Conservation (phyloP, 2,888 invertebrate species). For the Slavum lentiscoides region DNA sequence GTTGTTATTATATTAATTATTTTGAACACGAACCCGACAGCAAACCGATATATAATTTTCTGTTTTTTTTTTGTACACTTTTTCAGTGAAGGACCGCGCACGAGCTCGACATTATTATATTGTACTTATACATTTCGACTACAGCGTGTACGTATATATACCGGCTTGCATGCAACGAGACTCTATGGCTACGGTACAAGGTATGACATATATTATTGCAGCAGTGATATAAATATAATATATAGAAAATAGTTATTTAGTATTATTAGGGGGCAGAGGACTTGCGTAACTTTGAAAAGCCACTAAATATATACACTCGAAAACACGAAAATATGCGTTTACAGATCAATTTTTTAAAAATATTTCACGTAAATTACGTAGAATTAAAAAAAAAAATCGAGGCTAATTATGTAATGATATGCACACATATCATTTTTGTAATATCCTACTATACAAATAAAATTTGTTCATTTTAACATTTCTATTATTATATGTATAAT, state of each 20-base stretch:
- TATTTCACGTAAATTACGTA: no score
- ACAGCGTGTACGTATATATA: not conserved
- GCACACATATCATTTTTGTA: no score
- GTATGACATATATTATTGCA: constrained; percentile 3
- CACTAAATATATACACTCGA: no score
- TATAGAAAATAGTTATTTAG: no score
- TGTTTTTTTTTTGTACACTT: not conserved
- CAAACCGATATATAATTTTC: not conserved
- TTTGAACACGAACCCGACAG: not conserved
- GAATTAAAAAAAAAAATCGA: no score
- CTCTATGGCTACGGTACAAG: constrained; percentile 50
- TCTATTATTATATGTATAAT: no score
- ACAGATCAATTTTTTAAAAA: no score
- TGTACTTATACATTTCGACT: not conserved
- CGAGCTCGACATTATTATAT: constrained; percentile 1
- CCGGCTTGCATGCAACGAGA: constrained; percentile 40
- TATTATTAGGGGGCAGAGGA: not conserved
- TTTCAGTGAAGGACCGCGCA: constrained; percentile 18
- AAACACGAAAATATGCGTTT: no score
- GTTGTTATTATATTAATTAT: not conserved
- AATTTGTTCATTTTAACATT: no score
- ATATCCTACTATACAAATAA: no score
- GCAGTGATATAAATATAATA: not conserved
- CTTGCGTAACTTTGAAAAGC: no score
- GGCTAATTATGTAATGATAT: no score